These are phyloP conservation scores for Notodonta ziczac DNA, from an alignment of 2,888 invertebrate species.

Conservation along the genomic window DNA sequence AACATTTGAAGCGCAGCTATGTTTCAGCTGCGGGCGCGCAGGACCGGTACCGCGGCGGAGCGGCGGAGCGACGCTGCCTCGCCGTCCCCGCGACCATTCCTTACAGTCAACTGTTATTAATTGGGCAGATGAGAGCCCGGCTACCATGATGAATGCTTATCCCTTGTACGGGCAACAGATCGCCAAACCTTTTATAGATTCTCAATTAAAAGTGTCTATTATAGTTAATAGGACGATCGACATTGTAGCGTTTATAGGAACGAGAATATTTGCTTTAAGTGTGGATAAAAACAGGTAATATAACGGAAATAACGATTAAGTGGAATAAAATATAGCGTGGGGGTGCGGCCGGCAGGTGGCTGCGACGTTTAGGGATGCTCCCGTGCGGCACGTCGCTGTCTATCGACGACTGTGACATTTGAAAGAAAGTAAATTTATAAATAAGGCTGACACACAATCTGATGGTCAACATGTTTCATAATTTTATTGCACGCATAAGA, in stretches of 20 bases:
- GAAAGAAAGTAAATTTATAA: not conserved
- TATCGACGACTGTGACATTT: slow-evolving; percentile 7
- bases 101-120: slow-evolving; percentile 83
- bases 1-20: slow-evolving; percentile 65
- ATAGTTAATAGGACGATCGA: slow-evolving; percentile 79
- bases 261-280: slow-evolving; percentile 82
- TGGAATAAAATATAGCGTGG: slow-evolving; percentile 83
- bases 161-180: slow-evolving; percentile 77
- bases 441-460: not conserved
- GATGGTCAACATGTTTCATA: not conserved
- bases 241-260: slow-evolving; percentile 73
- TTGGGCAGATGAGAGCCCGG: slow-evolving; percentile 83
- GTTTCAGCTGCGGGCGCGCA: slow-evolving; percentile 72
- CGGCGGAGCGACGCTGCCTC: slow-evolving; percentile 45
- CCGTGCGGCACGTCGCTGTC: slow-evolving; percentile 7
- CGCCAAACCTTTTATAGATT: slow-evolving; percentile 84
- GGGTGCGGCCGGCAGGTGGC: slow-evolving; percentile 83
- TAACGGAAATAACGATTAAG: slow-evolving; percentile 84
- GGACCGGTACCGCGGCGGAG: slow-evolving; percentile 70
- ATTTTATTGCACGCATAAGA: too few relatives aligned
- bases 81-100: slow-evolving; percentile 73
- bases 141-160: slow-evolving; percentile 80
- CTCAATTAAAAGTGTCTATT: slow-evolving; percentile 84
- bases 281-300: slow-evolving; percentile 80
- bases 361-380: slow-evolving; percentile 59